Percentiles rank a stretch among this genome's conserved stretches.
These are phyloP conservation scores for Aphelenchoides fujianensis DNA, from an alignment of 1,140 invertebrate genomes.

Conservation along the genomic window DNA sequence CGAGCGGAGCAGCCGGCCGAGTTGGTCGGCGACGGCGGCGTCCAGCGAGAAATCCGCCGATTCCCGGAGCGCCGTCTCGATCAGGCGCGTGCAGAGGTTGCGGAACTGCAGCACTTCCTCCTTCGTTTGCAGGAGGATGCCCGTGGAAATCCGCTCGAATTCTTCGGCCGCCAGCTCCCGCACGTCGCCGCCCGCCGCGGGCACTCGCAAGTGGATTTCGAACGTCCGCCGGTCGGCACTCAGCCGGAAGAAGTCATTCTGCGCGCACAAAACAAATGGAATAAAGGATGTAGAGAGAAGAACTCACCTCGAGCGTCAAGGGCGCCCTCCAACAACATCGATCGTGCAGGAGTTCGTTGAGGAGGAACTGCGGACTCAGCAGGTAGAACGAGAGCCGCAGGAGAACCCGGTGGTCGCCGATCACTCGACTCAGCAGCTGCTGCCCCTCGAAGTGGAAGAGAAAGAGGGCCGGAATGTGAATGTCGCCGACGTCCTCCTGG, in stretches of 20 bases:
- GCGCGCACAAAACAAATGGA: no score
- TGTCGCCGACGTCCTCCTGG: slow-evolving; percentile 71
- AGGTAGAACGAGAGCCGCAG: slow-evolving; percentile 26
- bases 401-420: slow-evolving; percentile 22
- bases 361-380: slow-evolving; percentile 19
- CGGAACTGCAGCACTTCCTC: no score
- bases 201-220: neutral
- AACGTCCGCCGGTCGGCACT: neutral
- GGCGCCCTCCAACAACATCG: slow-evolving; percentile 25
- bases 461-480: slow-evolving; percentile 84
- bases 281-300: no score
- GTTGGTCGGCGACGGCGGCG: neutral
- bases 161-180: neutral
- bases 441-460: slow-evolving; percentile 78
- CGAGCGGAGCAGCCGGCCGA: neutral
- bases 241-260: neutral
- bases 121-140: neutral
- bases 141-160: neutral
- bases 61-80: neutral
- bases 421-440: slow-evolving; percentile 66
- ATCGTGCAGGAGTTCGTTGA: slow-evolving; percentile 25
- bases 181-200: neutral
- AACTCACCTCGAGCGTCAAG: slow-evolving; percentile 17
- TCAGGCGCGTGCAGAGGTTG: neutral
- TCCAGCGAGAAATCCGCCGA: neutral